Evolutionary conservation across 1,140 invertebrate genomes (phyloP).

Genomic region (Thrips palmi): DNA sequence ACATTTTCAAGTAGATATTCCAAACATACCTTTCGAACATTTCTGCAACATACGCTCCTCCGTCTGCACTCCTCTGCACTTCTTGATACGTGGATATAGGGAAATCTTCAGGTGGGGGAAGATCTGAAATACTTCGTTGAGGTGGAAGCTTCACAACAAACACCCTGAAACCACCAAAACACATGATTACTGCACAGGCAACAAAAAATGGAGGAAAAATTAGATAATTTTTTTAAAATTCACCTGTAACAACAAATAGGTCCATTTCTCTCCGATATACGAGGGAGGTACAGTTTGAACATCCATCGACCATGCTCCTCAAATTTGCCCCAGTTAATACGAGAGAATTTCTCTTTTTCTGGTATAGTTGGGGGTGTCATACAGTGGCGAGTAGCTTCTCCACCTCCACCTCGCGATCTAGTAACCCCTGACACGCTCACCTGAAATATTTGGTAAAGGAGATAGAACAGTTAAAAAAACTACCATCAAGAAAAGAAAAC

Average conservation of each 20-base stretch:
- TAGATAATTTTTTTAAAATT: slow-evolving; percentile 7
- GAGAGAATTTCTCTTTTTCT: slow-evolving; percentile 36
- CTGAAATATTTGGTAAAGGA: too few relatives aligned
- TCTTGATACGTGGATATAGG: slow-evolving; percentile 49
- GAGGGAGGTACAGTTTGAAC: slow-evolving; percentile 48
- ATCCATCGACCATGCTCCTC: slow-evolving; percentile 41
- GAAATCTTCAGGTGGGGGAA: slow-evolving; percentile 45
- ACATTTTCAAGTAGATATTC: too few relatives aligned
- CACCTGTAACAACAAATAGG: slow-evolving; percentile 66
- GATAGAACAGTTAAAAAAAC: slow-evolving; percentile 15
- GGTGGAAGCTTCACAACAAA: slow-evolving; percentile 51
- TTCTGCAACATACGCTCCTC: slow-evolving; percentile 65
- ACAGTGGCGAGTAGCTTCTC: slow-evolving; percentile 35
- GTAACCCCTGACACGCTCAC: slow-evolving; percentile 41
- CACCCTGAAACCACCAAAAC: slow-evolving; percentile 28
- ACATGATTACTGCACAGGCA: background rate
- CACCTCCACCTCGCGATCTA: slow-evolving; percentile 42
- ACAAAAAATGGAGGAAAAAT: background rate
- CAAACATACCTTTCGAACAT: slow-evolving; percentile 44
- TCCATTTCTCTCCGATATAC: slow-evolving; percentile 65
- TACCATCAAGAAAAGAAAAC: slow-evolving; percentile 4
- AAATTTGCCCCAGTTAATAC: slow-evolving; percentile 51
- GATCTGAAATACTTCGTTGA: slow-evolving; percentile 38
- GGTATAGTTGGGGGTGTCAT: slow-evolving; percentile 49
- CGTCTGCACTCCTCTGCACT: slow-evolving; percentile 37